These are phyloP conservation scores for Astur gentilis DNA, from an alignment of 2,113 vertebrate genomes.

Conservation along the genomic window DNA sequence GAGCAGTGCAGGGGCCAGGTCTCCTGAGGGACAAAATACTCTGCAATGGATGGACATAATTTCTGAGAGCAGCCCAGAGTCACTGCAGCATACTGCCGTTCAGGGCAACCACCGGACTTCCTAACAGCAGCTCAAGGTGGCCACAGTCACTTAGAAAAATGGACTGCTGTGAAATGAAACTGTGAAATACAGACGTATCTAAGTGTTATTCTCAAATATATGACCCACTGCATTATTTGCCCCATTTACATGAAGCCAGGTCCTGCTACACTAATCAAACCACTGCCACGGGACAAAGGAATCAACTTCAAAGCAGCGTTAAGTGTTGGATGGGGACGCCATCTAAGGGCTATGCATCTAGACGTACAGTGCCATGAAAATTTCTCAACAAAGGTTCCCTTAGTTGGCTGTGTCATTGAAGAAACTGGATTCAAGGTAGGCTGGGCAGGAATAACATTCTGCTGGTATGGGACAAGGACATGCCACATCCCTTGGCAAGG, in stretches of 20 bases:
- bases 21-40: not conserved
- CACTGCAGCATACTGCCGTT: not conserved
- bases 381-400: not conserved
- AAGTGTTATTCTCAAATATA: not conserved
- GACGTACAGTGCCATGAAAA: not conserved
- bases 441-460: not conserved
- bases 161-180: not conserved
- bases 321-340: not conserved
- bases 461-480: not conserved
- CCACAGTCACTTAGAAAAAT: not conserved
- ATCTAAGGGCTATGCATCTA: not conserved
- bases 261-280: not conserved
- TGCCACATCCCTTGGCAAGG: not conserved
- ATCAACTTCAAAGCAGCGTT: not conserved
- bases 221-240: not conserved
- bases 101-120: not conserved
- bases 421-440: not conserved
- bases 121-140: not conserved
- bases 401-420: not conserved
- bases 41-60: not conserved
- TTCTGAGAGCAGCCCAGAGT: not conserved
- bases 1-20: not conserved
- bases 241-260: not conserved
- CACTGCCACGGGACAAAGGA: not conserved
- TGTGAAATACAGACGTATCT: not conserved